Conservation (phyloP, 2,888 invertebrate species). For the Orthonevra nobilis region DNA sequence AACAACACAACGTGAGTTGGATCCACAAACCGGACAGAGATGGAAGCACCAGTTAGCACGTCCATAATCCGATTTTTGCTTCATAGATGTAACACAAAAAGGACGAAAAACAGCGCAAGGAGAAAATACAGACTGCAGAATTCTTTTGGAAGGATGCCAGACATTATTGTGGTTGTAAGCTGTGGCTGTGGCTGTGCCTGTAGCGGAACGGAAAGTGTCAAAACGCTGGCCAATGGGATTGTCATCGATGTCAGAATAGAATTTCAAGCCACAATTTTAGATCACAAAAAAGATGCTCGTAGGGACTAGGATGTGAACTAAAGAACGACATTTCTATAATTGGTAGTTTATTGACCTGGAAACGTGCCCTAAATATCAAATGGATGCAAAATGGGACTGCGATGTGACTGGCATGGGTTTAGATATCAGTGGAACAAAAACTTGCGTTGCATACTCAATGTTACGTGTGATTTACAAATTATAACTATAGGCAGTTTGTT, state of each 20-base stretch:
- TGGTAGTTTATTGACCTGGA: conserved; percentile 33
- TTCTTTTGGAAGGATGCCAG: conserved; percentile 46
- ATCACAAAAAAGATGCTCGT: neutral
- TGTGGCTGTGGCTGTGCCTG: conserved; percentile 2
- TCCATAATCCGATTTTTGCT: conserved; percentile 46
- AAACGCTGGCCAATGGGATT: conserved; percentile 27
- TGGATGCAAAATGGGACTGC: neutral
- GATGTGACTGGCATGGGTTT: neutral
- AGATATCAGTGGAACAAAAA: too few species aligned
- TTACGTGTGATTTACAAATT: too few species aligned
- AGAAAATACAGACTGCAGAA: conserved; percentile 42
- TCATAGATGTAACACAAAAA: conserved; percentile 37
- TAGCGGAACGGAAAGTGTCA: conserved; percentile 33
- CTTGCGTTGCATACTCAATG: too few species aligned
- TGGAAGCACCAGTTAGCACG: conserved; percentile 34
- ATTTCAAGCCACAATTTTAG: conserved; percentile 33
- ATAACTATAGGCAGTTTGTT: too few species aligned
- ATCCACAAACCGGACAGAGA: conserved; percentile 34
- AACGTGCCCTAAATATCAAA: neutral
- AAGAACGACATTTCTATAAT: neutral
- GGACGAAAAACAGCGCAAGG: neutral
- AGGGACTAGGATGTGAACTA: too few species aligned
- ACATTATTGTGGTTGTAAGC: conserved; percentile 1
- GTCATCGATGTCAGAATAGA: conserved; percentile 3
- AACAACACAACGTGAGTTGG: conserved; percentile 54